Conservation (phyloP, 35 echinoderm and acorn worm genomes). For the Stichopus chloronotus region DNA sequence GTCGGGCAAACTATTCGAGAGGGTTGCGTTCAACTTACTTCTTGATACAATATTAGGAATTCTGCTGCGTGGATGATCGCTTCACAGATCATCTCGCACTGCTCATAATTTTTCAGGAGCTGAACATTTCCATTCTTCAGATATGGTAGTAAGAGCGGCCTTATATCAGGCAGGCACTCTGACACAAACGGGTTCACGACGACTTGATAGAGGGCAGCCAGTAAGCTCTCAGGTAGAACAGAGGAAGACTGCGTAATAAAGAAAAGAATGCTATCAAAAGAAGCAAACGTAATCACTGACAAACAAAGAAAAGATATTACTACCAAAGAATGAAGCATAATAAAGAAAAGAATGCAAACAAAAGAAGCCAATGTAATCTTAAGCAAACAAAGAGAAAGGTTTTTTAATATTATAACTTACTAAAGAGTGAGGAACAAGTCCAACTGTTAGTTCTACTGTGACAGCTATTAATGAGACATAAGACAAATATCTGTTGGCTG, state of each 20-base stretch:
- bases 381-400: too few species aligned
- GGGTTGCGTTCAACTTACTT: neutral
- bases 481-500: neutral
- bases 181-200: neutral
- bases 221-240: slow-evolving; percentile 12
- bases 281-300: too few species aligned
- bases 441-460: neutral
- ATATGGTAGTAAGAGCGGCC: neutral
- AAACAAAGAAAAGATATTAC: neutral
- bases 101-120: slow-evolving; percentile 7
- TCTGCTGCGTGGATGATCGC: neutral
- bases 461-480: neutral
- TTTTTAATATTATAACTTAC: neutral
- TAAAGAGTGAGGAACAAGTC: neutral
- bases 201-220: neutral
- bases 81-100: neutral
- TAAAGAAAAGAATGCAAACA: neutral
- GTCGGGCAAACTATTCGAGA: too few species aligned
- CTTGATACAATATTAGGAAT: neutral
- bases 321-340: neutral
- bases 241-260: neutral
- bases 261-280: neutral
- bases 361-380: neutral
- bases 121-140: neutral
- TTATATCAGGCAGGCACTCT: neutral